These are phyloP conservation scores for Hirtodrosophila duncani DNA, from an alignment of 2,888 invertebrate genomes.

Conservation along the genomic window DNA sequence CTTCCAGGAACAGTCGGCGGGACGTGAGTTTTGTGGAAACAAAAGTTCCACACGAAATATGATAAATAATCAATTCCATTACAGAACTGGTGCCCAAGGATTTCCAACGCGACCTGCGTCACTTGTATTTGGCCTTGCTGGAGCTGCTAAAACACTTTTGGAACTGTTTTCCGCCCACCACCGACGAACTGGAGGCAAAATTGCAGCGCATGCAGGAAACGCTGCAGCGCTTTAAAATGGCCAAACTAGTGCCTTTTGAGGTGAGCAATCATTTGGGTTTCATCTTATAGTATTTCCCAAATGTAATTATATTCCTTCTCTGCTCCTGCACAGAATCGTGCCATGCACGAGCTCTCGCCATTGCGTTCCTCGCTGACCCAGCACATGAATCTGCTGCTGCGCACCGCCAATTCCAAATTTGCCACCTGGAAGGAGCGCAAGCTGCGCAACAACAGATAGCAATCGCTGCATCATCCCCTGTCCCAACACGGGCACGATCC, in stretches of 20 bases:
- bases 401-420: slow-evolving; percentile 91
- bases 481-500: slow-evolving; percentile 10
- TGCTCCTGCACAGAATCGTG: slow-evolving; percentile 82
- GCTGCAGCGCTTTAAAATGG: slow-evolving; percentile 90
- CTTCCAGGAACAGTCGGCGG: slow-evolving; percentile 87
- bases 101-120: slow-evolving; percentile 89
- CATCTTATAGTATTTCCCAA: background rate
- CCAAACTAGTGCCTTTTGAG: slow-evolving; percentile 91
- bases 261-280: slow-evolving; percentile 76
- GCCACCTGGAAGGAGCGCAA: slow-evolving; percentile 90
- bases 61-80: no score
- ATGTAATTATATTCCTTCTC: background rate
- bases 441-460: slow-evolving; percentile 79
- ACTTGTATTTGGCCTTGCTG: slow-evolving; percentile 90
- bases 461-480: slow-evolving; percentile 24
- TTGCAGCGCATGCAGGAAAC: slow-evolving; percentile 93
- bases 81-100: slow-evolving; percentile 90
- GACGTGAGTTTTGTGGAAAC: slow-evolving; percentile 80
- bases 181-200: slow-evolving; percentile 86
- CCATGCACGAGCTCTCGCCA: slow-evolving; percentile 89
- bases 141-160: slow-evolving; percentile 97
- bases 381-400: slow-evolving; percentile 92
- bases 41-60: slow-evolving; percentile 11
- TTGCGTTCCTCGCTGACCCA: slow-evolving; percentile 88
- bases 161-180: slow-evolving; percentile 92